phyloP scores from a whole-genome alignment of 2,113 vertebrate species.

The Phyllostomus discolor region DNA sequence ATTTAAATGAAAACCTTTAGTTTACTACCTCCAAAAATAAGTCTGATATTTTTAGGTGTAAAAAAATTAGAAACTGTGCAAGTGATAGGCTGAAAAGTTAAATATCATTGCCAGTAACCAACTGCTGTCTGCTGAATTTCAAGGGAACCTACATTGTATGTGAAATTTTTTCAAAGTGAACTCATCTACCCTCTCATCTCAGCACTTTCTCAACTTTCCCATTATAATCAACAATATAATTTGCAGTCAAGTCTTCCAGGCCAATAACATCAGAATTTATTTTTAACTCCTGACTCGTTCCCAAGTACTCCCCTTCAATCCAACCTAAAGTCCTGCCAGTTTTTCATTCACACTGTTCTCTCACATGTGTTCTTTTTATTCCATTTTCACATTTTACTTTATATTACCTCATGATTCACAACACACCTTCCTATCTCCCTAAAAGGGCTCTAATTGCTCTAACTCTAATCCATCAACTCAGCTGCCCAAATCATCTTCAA shows the following conservation, averaged over 20 bases:
- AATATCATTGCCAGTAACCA: conserved; percentile 23
- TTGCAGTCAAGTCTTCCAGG: conserved; percentile 61
- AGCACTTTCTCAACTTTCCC: conserved; percentile 61
- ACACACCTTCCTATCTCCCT: background rate
- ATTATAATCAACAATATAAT: conserved; percentile 68
- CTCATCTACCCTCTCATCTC: conserved; percentile 38
- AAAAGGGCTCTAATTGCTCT: background rate
- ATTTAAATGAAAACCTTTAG: conserved; percentile 38
- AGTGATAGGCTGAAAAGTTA: conserved; percentile 38
- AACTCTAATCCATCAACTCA: conserved; percentile 21
- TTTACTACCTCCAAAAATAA: conserved; percentile 41
- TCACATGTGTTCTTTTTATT: conserved; percentile 31
- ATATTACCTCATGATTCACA: conserved; percentile 15
- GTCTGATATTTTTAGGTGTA: background rate
- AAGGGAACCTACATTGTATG: background rate
- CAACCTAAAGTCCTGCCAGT: conserved; percentile 35
- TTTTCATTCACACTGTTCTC: conserved; percentile 39
- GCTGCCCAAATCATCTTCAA: background rate
- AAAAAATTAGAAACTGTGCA: conserved; percentile 31
- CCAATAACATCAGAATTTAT: conserved; percentile 71
- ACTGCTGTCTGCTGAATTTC: conserved; percentile 9
- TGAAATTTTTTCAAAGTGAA: conserved; percentile 55
- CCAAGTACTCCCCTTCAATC: conserved; percentile 57
- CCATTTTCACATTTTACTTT: conserved; percentile 41
- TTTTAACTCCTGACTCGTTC: conserved; percentile 71